Evolutionary conservation across 2,888 invertebrate species (phyloP).

Genomic region (Exephanes ischioxanthus): DNA sequence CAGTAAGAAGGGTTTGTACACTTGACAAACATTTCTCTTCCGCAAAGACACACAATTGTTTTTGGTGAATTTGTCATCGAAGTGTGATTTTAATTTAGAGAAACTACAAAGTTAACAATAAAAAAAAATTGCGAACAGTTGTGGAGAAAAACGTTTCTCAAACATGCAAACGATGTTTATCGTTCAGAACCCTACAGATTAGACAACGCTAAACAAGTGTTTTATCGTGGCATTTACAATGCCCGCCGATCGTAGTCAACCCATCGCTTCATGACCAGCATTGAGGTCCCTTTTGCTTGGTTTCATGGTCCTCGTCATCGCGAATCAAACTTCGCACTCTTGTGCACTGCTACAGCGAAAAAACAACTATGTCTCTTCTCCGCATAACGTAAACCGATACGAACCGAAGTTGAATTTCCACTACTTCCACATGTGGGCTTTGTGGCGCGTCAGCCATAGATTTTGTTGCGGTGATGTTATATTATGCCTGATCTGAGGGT

Average conservation of each 20-base stretch:
- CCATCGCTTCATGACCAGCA: not conserved
- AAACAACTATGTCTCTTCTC: not conserved
- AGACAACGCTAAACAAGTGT: too few species aligned
- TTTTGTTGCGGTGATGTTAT: slow-evolving; percentile 39
- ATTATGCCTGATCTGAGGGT: slow-evolving; percentile 44
- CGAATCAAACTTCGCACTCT: not conserved
- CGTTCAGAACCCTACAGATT: too few species aligned
- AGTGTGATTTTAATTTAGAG: not conserved
- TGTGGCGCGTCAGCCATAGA: slow-evolving; percentile 17
- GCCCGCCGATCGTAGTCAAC: too few species aligned
- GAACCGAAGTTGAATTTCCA: slow-evolving; percentile 14
- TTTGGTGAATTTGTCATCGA: not conserved
- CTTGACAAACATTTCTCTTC: not conserved
- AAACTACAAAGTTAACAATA: not conserved
- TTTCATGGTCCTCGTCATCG: not conserved
- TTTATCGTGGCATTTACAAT: too few species aligned
- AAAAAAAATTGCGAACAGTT: not conserved
- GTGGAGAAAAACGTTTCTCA: too few species aligned
- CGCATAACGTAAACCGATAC: not conserved
- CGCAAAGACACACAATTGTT: not conserved
- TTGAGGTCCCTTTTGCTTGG: not conserved
- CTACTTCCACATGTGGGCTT: not conserved
- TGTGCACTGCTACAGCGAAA: too few species aligned
- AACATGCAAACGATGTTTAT: too few species aligned
- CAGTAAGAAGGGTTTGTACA: too few species aligned